A percentile compares a stretch with the other conserved stretches of the same genome.
phyloP scores from a whole-genome alignment of 2,888 invertebrate genomes.

The Trichacis sp. region DNA sequence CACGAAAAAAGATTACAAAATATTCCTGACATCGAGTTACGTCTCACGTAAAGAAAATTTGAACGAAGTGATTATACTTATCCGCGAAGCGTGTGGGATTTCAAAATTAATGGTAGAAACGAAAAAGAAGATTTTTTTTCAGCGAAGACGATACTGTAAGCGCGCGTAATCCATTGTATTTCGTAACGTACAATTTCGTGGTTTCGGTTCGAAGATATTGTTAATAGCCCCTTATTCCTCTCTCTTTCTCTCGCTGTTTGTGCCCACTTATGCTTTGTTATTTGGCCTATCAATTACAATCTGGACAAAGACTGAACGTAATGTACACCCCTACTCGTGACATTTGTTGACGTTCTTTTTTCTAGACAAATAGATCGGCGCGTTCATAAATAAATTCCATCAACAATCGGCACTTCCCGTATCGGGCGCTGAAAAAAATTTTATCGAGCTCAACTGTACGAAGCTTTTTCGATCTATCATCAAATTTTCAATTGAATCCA shows the following conservation, averaged over 20 bases:
- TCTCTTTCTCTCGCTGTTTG: slow-evolving; percentile 15
- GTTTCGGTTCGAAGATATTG: slow-evolving; percentile 45
- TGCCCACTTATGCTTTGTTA: slow-evolving; percentile 43
- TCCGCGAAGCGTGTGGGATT: neutral
- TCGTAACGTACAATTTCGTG: slow-evolving; percentile 42
- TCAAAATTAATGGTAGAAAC: slow-evolving; percentile 8
- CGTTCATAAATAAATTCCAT: neutral
- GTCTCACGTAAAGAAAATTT: too few relatives aligned
- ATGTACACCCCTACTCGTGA: slow-evolving; percentile 26
- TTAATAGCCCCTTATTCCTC: slow-evolving; percentile 42
- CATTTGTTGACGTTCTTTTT: neutral
- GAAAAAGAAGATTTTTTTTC: slow-evolving; percentile 14
- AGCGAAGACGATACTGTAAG: slow-evolving; percentile 24
- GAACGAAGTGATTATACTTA: too few relatives aligned
- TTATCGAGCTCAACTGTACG: too few relatives aligned
- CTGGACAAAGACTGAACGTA: slow-evolving; percentile 38
- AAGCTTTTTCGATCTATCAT: too few relatives aligned
- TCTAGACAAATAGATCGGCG: neutral
- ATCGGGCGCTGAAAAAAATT: too few relatives aligned
- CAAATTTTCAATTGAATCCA: too few relatives aligned
- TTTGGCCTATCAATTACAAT: slow-evolving; percentile 38
- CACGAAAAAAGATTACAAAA: too few relatives aligned
- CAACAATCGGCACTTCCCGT: too few relatives aligned
- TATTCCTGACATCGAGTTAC: too few relatives aligned
- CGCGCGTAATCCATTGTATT: slow-evolving; percentile 36